A percentile compares a stretch with the other conserved stretches of the same genome.
Conservation (phyloP, 2,888 invertebrate species). For the Rapana venosa region DNA sequence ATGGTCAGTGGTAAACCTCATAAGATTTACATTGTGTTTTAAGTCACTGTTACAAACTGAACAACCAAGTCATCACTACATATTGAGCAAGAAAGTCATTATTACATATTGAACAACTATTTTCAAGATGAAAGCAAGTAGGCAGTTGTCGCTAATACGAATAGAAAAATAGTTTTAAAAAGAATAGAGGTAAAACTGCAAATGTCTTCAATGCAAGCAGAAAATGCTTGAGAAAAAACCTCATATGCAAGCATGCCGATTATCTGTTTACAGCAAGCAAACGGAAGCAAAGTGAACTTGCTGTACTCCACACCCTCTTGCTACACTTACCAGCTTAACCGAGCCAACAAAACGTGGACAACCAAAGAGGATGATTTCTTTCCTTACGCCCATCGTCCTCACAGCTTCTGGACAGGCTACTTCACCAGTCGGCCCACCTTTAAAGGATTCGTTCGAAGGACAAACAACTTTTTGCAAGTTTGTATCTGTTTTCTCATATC, state of each 20-base stretch:
- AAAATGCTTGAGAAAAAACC: neutral
- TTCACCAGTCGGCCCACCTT: constrained; percentile 80
- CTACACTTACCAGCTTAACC: constrained; percentile 80
- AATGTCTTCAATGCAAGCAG: neutral
- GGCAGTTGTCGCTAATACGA: no score
- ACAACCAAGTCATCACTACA: no score
- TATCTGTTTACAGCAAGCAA: constrained; percentile 63
- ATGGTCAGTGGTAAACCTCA: no score
- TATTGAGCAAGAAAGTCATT: no score
- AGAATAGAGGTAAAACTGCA: neutral
- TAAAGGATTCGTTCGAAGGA: constrained; percentile 78
- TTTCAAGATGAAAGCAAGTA: no score
- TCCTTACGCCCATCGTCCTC: constrained; percentile 86
- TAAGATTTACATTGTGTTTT: no score
- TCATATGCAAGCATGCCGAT: neutral
- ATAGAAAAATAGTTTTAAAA: no score
- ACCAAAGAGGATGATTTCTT: constrained; percentile 78
- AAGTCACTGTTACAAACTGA: no score
- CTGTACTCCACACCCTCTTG: constrained; percentile 82
- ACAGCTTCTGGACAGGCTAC: constrained; percentile 94
- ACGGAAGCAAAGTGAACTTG: constrained; percentile 83
- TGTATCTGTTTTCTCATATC: neutral
- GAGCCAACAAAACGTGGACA: constrained; percentile 85
- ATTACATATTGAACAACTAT: no score
- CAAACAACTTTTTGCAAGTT: constrained; percentile 79